Evolutionary conservation across 2,888 invertebrate genomes (phyloP).

Genomic region (Drosophila tanythrix): DNA sequence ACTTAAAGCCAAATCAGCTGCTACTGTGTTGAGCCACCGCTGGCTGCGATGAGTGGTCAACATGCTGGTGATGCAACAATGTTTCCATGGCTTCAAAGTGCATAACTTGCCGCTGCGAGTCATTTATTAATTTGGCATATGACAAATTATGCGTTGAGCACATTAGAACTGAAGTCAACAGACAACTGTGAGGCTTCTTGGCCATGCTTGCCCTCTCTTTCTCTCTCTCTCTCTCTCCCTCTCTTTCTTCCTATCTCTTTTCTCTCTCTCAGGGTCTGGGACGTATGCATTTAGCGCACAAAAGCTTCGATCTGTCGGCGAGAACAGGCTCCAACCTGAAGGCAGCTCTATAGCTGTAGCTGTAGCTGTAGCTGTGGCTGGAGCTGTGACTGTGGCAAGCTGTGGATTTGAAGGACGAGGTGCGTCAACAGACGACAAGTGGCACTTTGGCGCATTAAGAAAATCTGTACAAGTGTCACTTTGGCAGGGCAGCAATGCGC

Average conservation of each 20-base stretch:
- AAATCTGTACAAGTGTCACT: conserved; percentile 80
- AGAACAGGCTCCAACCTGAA: conserved; percentile 15
- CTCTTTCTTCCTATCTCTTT: neutral
- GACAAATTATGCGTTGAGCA: conserved; percentile 76
- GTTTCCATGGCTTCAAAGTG: conserved; percentile 42
- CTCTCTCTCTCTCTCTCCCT: neutral
- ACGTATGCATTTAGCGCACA: conserved; percentile 57
- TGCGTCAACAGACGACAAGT: conserved; percentile 80
- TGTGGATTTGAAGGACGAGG: conserved; percentile 36
- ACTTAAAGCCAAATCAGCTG: conserved; percentile 71
- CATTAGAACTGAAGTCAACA: conserved; percentile 66
- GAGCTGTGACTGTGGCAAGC: neutral
- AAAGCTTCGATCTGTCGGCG: conserved; percentile 68
- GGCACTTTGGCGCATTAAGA: conserved; percentile 81
- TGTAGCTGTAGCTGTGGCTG: neutral
- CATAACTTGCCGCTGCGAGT: conserved; percentile 41
- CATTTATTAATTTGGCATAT: conserved; percentile 79
- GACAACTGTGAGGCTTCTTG: conserved; percentile 48
- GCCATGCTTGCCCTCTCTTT: neutral
- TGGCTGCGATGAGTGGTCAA: conserved; percentile 14
- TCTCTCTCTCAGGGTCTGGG: neutral
- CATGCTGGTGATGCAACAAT: conserved; percentile 5
- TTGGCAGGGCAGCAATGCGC: conserved; percentile 57
- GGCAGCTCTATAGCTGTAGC: neutral
- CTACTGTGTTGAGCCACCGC: conserved; percentile 55